Evolutionary conservation across 2,888 invertebrate genomes (phyloP).

Genomic region (Phaonia tiefii): DNA sequence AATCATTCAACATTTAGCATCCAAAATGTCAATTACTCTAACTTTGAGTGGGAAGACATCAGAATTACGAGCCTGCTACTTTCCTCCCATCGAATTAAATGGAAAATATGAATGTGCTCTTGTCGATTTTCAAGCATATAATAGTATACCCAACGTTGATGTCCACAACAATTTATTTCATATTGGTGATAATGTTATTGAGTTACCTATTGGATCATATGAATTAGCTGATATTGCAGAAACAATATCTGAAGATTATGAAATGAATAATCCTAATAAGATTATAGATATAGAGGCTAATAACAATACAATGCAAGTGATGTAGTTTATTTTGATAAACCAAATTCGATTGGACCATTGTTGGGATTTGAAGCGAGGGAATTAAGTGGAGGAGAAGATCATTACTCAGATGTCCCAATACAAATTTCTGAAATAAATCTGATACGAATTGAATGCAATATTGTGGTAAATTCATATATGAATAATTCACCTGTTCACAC

Average conservation of each 20-base stretch:
- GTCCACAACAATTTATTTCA: too few relatives aligned
- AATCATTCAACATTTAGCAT: not conserved
- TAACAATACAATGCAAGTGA: not conserved
- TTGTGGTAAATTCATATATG: not conserved
- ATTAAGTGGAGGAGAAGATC: not conserved
- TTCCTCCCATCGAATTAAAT: not conserved
- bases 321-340: not conserved
- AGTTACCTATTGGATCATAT: constrained; percentile 9
- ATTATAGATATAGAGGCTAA: not conserved
- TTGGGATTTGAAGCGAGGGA: not conserved
- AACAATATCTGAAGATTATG: not conserved
- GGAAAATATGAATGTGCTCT: not conserved
- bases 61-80: not conserved
- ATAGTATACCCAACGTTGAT: too few relatives aligned
- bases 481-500: not conserved
- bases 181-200: not conserved
- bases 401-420: not conserved
- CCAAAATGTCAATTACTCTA: not conserved
- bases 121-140: not conserved
- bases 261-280: not conserved
- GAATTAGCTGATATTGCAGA: not conserved
- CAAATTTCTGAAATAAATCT: not conserved
- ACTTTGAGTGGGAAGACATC: not conserved
- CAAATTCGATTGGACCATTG: not conserved
- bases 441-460: not conserved